Evolutionary conservation across 2,797 vertebrate species (phyloP).

Genomic region (Naso thynnoides): DNA sequence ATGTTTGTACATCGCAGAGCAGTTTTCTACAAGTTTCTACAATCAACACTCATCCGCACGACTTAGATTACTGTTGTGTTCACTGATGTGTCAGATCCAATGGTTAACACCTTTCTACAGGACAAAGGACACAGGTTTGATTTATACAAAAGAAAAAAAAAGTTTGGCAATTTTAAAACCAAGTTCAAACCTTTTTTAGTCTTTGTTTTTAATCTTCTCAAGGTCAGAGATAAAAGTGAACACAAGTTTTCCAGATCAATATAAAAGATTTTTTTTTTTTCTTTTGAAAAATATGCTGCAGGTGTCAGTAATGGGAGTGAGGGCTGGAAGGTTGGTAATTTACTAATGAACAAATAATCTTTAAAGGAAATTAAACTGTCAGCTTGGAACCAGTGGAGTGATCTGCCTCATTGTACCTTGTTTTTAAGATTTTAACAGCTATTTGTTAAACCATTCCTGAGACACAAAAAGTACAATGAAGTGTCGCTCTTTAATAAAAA

Average conservation of each 20-base stretch:
- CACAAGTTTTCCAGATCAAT: background rate
- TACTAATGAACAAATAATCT: background rate
- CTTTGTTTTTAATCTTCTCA: no score
- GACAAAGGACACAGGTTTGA: background rate
- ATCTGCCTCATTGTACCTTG: background rate
- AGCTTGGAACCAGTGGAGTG: background rate
- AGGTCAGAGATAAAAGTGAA: background rate
- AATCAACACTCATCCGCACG: background rate
- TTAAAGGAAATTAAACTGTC: background rate
- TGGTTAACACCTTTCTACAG: background rate
- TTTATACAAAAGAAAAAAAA: background rate
- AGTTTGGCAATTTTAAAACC: background rate
- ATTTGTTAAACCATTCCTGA: background rate
- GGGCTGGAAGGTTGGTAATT: no score
- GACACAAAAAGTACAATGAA: background rate
- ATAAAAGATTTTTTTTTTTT: background rate
- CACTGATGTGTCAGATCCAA: constrained; percentile 19
- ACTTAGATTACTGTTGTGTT: constrained; percentile 22
- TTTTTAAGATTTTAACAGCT: constrained; percentile 5
- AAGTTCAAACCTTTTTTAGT: background rate
- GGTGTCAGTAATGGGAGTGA: no score
- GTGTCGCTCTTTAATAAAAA: no score
- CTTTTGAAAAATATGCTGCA: no score
- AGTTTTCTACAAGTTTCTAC: constrained; percentile 35
- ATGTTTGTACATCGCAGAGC: constrained; percentile 34